Base-by-base conservation (phyloP, 2,888 invertebrate genomes). In the Drosophila nigricruria region DNA sequence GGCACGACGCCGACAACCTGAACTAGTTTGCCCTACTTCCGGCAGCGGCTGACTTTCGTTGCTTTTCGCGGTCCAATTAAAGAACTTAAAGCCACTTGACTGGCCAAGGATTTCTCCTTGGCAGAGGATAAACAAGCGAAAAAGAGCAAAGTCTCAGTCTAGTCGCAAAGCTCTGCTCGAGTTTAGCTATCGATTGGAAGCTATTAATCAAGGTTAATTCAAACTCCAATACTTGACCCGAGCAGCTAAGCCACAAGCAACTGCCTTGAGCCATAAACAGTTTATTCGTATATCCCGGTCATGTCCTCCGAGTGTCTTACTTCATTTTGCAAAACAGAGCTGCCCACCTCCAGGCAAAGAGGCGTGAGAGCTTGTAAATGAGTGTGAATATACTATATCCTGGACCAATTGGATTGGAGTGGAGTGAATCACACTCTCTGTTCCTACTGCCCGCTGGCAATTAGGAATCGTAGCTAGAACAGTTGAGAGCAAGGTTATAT, bases 11-110 rank as follows among this genome's bases (percentile, higher is more conserved):
- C 25, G n/a, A 25, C 49, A 42, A 18, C 36, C 23, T 23, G 5
- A 32, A 27, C 62, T 62, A 2, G 47, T 18, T 27, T 47, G 56
- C 45, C 45, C 0, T 6, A 42, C 42, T 20, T 70, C 61, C 57
- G 52, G 30, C 42, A 2, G 10, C 20, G 40, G 38, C 20, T 20
- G 32, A 30, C 14, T 42, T 14, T 18, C 40, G 9, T 42, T 34
- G 20, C 45, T 40, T 58, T 49, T 49, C 34, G 53, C 56, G 60
- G 43, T 56, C 69, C 54, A 60, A 49, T 56, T 25, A 56, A 49
- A 49, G 30, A 40, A 20, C 20, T 34, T 58, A 30, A 45, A 38
- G 45, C 40, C 42, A 53, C 50, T 40, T 58, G 20, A 14, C 32
- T 18, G 23, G 16, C 16, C 16, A 25, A 27, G 16, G 30, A 49